These are phyloP conservation scores for Mus spretus DNA, from an alignment of 2,797 vertebrate species.

Conservation along the genomic window DNA sequence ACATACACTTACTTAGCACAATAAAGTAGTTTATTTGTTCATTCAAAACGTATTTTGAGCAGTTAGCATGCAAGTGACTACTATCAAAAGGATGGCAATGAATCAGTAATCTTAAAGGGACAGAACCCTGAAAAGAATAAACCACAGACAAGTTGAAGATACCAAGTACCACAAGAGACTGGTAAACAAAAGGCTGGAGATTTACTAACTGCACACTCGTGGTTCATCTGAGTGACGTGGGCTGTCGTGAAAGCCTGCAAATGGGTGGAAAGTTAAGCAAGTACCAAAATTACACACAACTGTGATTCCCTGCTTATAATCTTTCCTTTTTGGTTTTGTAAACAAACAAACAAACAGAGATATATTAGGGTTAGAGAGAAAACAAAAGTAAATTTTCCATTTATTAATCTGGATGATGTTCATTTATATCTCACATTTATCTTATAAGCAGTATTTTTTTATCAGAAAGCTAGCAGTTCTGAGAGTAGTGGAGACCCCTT, in stretches of 20 bases:
- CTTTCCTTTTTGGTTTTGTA: background rate
- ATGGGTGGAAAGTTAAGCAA: background rate
- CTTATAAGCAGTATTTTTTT: slow-evolving; percentile 3
- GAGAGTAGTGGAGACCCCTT: background rate
- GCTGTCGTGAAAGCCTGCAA: background rate
- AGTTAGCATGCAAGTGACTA: background rate
- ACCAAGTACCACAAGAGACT: background rate
- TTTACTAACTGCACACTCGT: background rate
- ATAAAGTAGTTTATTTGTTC: background rate
- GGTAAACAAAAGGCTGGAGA: background rate
- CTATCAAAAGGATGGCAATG: slow-evolving; percentile 14
- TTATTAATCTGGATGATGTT: background rate
- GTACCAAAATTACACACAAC: slow-evolving; percentile 26
- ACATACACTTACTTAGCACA: background rate
- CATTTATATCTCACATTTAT: slow-evolving; percentile 12
- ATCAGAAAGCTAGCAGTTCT: background rate
- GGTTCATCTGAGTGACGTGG: background rate
- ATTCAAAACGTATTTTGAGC: slow-evolving; percentile 40
- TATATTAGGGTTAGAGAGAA: background rate
- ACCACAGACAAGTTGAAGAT: background rate
- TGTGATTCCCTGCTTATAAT: background rate
- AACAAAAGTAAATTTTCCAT: slow-evolving; percentile 6
- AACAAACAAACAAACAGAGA: background rate
- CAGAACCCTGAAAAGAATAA: background rate
- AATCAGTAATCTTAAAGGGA: slow-evolving; percentile 1